Evolutionary conservation across 2,888 invertebrate genomes (phyloP), one percentile per base, ranked within the genome.

Genomic region (Tortrix viridana): DNA sequence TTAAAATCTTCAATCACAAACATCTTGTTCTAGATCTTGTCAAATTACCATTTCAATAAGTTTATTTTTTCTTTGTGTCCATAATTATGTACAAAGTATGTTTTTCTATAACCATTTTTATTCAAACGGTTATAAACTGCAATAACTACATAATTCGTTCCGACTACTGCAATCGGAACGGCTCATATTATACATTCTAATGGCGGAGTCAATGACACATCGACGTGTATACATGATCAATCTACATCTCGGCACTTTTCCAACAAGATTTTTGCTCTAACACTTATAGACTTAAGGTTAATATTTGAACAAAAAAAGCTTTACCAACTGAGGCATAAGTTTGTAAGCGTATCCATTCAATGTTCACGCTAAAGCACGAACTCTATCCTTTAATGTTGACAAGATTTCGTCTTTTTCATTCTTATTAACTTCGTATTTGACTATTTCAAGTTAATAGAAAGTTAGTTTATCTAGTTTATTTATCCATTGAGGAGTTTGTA

Each of bases 321-420:
- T 69, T 60, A 41, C 56, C 48, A 67, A 58, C 63, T 67, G 74
- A 61, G 74, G 60, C 67, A 71, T 72, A 65, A 32, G 66, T 72
- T 77, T 77, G 82, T 72, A 71, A 74, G 73, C 70, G 71, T 75
- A 76, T 79, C 81, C 81, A 86, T 87, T 86, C 80, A 86, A 77
- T 81, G 80, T 77, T 84, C 85, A 85, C 80, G 83, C 86, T 84
- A 84, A 81, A 77, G 79, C 84, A 81, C 81, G 84, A 81, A 80
- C 78, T 77, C 77, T 81, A 81, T 84, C 79, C 79, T 79, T 85
- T 81, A 85, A 84, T 86, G 85, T 85, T 83, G 85, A 84, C 80
- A 85, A 75, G 80, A 80, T 76, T 80, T 68, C 60, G 48, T 76
- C 74, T 69, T 71, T 67, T 66, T 74, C 62, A 38, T 62, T 59